A percentile compares a stretch with the other conserved stretches of the same genome.
phyloP scores from a whole-genome alignment of 30 jellyfish, hydroid and myxozoan species.

The Cassiopea andromeda region DNA sequence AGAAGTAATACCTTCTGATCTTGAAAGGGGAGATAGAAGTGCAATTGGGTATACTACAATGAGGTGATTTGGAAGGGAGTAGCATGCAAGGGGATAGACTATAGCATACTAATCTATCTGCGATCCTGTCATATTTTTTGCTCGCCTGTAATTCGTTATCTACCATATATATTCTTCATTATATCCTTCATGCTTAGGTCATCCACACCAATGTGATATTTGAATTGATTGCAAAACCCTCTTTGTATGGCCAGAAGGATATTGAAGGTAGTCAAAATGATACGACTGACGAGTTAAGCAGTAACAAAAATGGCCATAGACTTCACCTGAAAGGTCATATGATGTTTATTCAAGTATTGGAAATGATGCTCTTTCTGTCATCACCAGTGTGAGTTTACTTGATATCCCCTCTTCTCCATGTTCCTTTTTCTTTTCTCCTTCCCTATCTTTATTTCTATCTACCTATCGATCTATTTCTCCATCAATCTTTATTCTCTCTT shows the following conservation, averaged over 20 bases:
- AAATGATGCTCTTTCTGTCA: slow-evolving; percentile 43
- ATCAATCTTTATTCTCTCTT: too few relatives aligned
- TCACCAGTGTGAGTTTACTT: slow-evolving; percentile 41
- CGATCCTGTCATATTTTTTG: too few relatives aligned
- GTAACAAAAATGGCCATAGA: slow-evolving; percentile 3
- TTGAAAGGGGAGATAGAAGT: too few relatives aligned
- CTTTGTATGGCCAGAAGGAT: not conserved
- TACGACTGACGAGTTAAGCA: not conserved
- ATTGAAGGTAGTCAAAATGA: not conserved
- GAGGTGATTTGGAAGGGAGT: too few relatives aligned
- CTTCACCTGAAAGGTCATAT: slow-evolving; percentile 59
- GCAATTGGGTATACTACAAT: too few relatives aligned
- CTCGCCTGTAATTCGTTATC: not conserved
- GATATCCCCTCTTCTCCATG: not conserved
- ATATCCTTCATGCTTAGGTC: slow-evolving; percentile 23
- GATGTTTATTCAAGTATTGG: slow-evolving; percentile 32
- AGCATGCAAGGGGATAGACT: too few relatives aligned
- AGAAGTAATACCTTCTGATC: too few relatives aligned
- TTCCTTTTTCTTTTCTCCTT: not conserved
- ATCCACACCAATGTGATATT: slow-evolving; percentile 57
- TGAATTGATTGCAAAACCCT: slow-evolving; percentile 37
- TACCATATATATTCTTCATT: not conserved
- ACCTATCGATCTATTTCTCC: too few relatives aligned
- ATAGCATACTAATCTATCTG: too few relatives aligned
- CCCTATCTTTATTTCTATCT: too few relatives aligned